These are phyloP conservation scores for Colistium nudipinnis DNA, from an alignment of 2,113 vertebrate species.

Conservation along the genomic window DNA sequence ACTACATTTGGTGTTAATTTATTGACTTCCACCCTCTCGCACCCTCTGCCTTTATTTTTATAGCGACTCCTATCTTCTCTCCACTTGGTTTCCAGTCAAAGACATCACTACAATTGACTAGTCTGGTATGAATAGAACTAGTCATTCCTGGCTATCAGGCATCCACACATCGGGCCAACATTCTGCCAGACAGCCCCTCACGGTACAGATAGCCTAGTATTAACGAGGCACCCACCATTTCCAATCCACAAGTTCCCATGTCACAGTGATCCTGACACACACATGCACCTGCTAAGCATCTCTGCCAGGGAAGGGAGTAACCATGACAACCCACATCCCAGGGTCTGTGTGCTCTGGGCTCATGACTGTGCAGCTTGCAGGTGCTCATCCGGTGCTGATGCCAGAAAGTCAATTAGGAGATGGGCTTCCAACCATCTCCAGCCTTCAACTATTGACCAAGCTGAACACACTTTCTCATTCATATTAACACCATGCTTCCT, in stretches of 20 bases:
- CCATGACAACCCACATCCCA: constrained; percentile 80
- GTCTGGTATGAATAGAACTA: constrained; percentile 72
- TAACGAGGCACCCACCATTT: constrained; percentile 73
- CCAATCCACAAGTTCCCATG: constrained; percentile 77
- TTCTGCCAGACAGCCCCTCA: constrained; percentile 70
- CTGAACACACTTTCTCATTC: constrained; percentile 74
- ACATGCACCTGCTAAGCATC: constrained; percentile 79
- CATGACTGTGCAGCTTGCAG: constrained; percentile 81
- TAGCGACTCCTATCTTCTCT: constrained; percentile 24
- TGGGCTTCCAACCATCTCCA: constrained; percentile 69
- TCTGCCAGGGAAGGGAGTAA: constrained; percentile 77
- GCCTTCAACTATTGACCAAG: constrained; percentile 74
- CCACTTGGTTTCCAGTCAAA: constrained; percentile 46
- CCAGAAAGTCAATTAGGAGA: constrained; percentile 81
- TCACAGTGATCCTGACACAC: constrained; percentile 76
- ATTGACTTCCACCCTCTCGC: neutral
- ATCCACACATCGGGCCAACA: constrained; percentile 59
- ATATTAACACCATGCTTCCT: constrained; percentile 60
- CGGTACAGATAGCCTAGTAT: constrained; percentile 78
- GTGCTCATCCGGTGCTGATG: constrained; percentile 79
- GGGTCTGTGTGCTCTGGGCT: constrained; percentile 73
- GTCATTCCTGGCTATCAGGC: constrained; percentile 71
- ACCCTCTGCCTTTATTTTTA: constrained; percentile 18
- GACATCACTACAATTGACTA: constrained; percentile 50
- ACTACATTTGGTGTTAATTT: constrained; percentile 27